A percentile compares a stretch with the other conserved stretches of the same genome.
These are phyloP conservation scores for Julus scandinavius DNA, from an alignment of 2,888 invertebrate species.

Conservation along the genomic window DNA sequence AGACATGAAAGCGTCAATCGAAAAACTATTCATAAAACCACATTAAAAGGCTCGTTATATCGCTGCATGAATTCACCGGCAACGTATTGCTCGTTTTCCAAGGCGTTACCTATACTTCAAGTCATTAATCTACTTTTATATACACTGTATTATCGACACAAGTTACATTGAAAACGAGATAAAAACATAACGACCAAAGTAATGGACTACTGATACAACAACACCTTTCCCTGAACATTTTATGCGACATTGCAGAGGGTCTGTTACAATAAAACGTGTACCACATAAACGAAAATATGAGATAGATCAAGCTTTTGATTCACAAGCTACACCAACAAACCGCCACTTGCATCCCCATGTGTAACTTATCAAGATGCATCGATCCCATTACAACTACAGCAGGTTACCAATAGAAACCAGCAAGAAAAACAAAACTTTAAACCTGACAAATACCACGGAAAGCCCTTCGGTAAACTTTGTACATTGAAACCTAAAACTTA, in stretches of 20 bases:
- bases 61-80: background rate
- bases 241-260: background rate
- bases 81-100: background rate
- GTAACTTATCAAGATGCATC: background rate
- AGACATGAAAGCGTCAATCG: background rate
- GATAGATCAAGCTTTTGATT: background rate
- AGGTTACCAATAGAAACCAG: too few relatives aligned
- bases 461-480: too few relatives aligned
- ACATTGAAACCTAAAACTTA: too few relatives aligned
- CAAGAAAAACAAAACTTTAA: too few relatives aligned
- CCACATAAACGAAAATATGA: background rate
- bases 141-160: background rate
- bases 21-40: background rate
- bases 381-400: too few relatives aligned
- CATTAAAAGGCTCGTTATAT: background rate
- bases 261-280: background rate
- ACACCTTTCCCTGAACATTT: background rate
- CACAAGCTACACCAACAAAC: background rate
- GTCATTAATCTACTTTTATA: slow-evolving; percentile 20
- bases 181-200: slow-evolving; percentile 1
- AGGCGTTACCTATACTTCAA: background rate
- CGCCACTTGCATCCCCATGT: background rate
- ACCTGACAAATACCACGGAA: too few relatives aligned
- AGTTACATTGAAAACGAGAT: background rate
- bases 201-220: background rate